Evolutionary conservation across 92 coral and sea anemone species (phyloP), one percentile per base, ranked within the genome.

Genomic region (Plumapathes pennacea): DNA sequence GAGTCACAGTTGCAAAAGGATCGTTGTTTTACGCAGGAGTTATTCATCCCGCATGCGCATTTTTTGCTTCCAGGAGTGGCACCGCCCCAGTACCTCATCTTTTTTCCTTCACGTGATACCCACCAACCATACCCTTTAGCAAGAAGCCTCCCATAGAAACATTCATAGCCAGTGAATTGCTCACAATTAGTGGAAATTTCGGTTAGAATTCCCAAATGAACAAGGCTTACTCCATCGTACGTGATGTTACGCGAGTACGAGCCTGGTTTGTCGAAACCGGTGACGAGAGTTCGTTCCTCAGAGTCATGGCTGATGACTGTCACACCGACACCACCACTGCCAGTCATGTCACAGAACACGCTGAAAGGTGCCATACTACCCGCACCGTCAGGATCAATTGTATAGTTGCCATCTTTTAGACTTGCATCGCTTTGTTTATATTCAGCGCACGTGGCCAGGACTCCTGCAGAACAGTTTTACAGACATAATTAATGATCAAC

Each of bases 1-100:
- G 56, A 33, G 23, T 65, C 72, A 75, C 82, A 75, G 29, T 75
- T 65, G 25, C 82, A 75, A 0, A 41, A 27, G 13, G 37, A 45
- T 1, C 50, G 45, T n/a, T n/a, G n/a, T n/a, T n/a, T n/a, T n/a
- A n/a, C n/a, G 27, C 82, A 75, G 4, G 79, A 48, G 44, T 43
- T 67, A 9, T 42, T 64, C 81, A 49, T 74, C 31, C 81, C 81
- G 41, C 81, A 73, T 34, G 81, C 73, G 57, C 81, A 73, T 51
- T 55, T 74, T 12, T 33, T 38, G 34, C 60, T 55, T 13, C 48
- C 48, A 31, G 38, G 43, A 1, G 74, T 38, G 4, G 74, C 74
- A 26, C 73, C 80, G 10, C 80, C 80, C 80, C 80, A 72, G 39
- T 72, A 72, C 4, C 25, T 72, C 71, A 62, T 67, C 31, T 37